Evolutionary conservation across 2,888 invertebrate species (phyloP), one percentile per base, ranked within the genome.

Genomic region (Caenorhabditis plicata): DNA sequence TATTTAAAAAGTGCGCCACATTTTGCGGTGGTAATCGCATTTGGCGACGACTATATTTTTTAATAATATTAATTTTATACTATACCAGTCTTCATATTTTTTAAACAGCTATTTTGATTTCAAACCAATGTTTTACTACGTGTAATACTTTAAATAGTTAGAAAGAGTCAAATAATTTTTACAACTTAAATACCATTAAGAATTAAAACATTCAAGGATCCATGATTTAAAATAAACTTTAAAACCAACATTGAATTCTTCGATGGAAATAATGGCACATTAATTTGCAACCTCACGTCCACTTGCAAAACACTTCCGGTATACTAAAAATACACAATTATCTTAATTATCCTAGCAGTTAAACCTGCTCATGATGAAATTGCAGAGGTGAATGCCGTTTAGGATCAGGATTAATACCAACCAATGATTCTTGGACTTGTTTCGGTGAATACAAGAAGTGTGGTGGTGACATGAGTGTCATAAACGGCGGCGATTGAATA

Each of bases 391-490:
- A 42, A 45, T 65, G 64, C 4, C 41, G 53, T 3, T 55, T 39
- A 2, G 29, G 32, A 9, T 53, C 44, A 2, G 66, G 69, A 19
- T 38, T 36, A 20, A 68, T 51, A 17, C 74, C 74, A 3, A 32
- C 38, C 2, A 74, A 38, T 1, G 67, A 61, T 8, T 56, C 35
- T 17, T 40, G 43, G 4, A 75, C 66, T 46, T 63, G 46, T 5
- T 47, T 43, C 4, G 74, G 74, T 1, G 74, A 73, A 36, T 56
- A 60, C 13, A 64, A 52, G 49, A 70, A 74, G 43, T 74, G 71
- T 2, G 74, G 74, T 15, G 74, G 49, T 13, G 74, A 68, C 26
- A 64, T 63, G 9, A 74, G 27, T 26, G 71, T 57, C 4, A 55
- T 56, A 44, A 74, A 74, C 13, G 74, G 74, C 27, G 74, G 49